These are phyloP conservation scores for Drosophila buzzatii DNA, from an alignment of 2,888 invertebrate genomes.

Conservation along the genomic window DNA sequence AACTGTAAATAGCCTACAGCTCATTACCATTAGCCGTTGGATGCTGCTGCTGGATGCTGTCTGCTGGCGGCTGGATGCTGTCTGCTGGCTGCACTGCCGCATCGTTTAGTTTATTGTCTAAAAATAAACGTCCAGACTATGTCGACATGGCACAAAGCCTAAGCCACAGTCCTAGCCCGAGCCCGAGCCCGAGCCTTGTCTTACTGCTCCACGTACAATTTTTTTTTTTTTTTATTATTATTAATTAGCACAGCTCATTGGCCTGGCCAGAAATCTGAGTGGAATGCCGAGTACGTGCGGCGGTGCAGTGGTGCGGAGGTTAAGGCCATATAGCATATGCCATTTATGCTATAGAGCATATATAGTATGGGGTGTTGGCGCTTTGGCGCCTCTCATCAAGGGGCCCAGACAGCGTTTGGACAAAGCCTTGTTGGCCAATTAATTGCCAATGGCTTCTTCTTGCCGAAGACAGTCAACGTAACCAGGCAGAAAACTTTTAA, in stretches of 20 bases:
- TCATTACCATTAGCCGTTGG: constrained; percentile 74
- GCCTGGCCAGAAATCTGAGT: constrained; percentile 60
- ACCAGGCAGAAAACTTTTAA: constrained; percentile 59
- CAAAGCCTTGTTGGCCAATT: constrained; percentile 76
- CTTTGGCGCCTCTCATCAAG: constrained; percentile 81
- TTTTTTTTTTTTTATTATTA: constrained; percentile 72
- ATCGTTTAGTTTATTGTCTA: constrained; percentile 71
- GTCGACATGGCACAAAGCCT: constrained; percentile 39
- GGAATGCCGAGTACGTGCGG: constrained; percentile 62
- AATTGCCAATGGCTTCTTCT: constrained; percentile 70
- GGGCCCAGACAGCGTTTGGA: constrained; percentile 69
- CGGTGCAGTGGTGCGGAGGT: constrained; percentile 18
- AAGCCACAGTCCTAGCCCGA: neutral
- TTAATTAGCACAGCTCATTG: constrained; percentile 71
- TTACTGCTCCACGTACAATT: constrained; percentile 53
- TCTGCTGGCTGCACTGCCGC: constrained; percentile 45
- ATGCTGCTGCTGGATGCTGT: constrained; percentile 29
- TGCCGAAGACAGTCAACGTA: constrained; percentile 43
- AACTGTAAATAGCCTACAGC: constrained; percentile 78
- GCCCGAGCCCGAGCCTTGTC: constrained; percentile 24
- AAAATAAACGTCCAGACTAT: constrained; percentile 65
- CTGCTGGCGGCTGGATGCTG: constrained; percentile 30
- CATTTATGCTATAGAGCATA: constrained; percentile 17
- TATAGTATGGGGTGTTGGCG: constrained; percentile 71
- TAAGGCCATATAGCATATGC: constrained; percentile 34